These are phyloP conservation scores for Sesia apiformis DNA, from an alignment of 2,888 invertebrate species.

Conservation along the genomic window DNA sequence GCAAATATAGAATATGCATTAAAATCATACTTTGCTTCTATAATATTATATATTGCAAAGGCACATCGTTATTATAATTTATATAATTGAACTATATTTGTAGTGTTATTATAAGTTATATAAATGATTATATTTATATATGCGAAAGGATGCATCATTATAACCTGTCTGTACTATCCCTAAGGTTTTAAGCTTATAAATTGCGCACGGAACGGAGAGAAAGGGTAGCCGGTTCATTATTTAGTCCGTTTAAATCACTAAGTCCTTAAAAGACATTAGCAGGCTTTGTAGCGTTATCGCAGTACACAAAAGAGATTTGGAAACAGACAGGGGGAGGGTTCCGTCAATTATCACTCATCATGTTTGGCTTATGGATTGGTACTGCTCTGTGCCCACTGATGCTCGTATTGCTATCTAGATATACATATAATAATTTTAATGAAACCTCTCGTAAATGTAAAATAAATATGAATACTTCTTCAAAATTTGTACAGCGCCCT, in stretches of 20 bases:
- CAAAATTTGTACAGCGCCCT: neutral
- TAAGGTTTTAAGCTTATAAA: slow-evolving; percentile 48
- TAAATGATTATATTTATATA: too few relatives aligned
- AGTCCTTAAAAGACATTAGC: slow-evolving; percentile 75
- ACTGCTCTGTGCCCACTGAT: slow-evolving; percentile 14
- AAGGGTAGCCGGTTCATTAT: slow-evolving; percentile 70
- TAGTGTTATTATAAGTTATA: too few relatives aligned
- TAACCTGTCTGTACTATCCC: neutral
- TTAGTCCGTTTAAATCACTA: slow-evolving; percentile 75
- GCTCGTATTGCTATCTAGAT: slow-evolving; percentile 1
- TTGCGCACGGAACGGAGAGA: slow-evolving; percentile 37
- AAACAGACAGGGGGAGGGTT: slow-evolving; percentile 35
- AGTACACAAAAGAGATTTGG: slow-evolving; percentile 70
- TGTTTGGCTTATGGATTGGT: slow-evolving; percentile 24
- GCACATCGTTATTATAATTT: too few relatives aligned
- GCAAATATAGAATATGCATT: too few relatives aligned
- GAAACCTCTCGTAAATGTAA: neutral
- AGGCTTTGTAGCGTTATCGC: slow-evolving; percentile 70
- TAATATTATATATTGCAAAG: too few relatives aligned
- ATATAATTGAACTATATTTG: too few relatives aligned
- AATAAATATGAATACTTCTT: too few relatives aligned
- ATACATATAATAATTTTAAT: neutral
- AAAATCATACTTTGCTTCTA: too few relatives aligned
- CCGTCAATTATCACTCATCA: slow-evolving; percentile 47
- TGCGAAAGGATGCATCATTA: too few relatives aligned